Conservation (phyloP, 2,113 vertebrate species). For the Etheostoma spectabile region DNA sequence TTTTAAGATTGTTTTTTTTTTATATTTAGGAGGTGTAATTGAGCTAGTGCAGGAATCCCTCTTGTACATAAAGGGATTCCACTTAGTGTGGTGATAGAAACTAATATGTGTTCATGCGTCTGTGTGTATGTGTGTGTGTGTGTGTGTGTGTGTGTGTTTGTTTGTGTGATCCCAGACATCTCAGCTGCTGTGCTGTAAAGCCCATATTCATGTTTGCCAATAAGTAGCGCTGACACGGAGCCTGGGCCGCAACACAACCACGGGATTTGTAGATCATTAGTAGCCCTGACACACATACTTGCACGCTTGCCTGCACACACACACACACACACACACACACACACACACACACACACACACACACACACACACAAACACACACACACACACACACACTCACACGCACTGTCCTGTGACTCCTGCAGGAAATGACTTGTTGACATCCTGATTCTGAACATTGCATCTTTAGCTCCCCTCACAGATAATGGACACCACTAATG, state of each 20-base stretch:
- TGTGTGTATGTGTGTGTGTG: neutral
- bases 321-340: slow-evolving; percentile 24
- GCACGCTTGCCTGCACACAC: slow-evolving; percentile 3
- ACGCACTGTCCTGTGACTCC: slow-evolving; percentile 27
- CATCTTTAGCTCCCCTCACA: slow-evolving; percentile 57
- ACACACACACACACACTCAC: neutral
- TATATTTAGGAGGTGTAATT: slow-evolving; percentile 50
- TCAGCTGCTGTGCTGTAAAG: slow-evolving; percentile 61
- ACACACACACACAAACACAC: neutral
- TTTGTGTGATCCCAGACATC: slow-evolving; percentile 21
- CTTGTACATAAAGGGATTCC: slow-evolving; percentile 57
- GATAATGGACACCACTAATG: slow-evolving; percentile 65
- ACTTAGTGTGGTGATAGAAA: slow-evolving; percentile 55
- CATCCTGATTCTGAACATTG: slow-evolving; percentile 65
- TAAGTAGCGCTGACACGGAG: slow-evolving; percentile 57
- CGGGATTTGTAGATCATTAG: slow-evolving; percentile 78
- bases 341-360: slow-evolving; percentile 5
- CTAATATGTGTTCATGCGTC: slow-evolving; percentile 42
- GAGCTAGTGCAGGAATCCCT: slow-evolving; percentile 48
- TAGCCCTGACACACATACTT: slow-evolving; percentile 21
- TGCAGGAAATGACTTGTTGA: slow-evolving; percentile 76
- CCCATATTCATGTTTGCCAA: slow-evolving; percentile 62
- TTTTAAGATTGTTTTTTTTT: neutral
- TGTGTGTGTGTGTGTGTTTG: slow-evolving; percentile 11
- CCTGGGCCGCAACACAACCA: slow-evolving; percentile 42